Base-by-base conservation (phyloP, 2,888 invertebrate genomes). In the Desoria tigrina region DNA sequence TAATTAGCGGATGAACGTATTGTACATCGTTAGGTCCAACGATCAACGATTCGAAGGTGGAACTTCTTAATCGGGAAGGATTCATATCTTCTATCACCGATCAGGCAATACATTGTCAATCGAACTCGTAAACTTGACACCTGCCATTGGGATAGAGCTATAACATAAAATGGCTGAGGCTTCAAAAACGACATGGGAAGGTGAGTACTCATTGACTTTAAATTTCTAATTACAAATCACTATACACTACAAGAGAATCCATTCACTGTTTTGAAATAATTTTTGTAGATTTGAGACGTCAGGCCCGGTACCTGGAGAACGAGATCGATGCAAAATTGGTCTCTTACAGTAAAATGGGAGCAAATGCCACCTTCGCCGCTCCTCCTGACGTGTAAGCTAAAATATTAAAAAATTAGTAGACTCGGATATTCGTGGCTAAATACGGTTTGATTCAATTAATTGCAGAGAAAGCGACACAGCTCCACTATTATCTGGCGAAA, bases 251-350 rank as follows among this genome's bases (percentile, higher is more conserved):
- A n/a, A n/a, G n/a, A n/a, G n/a, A n/a, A n/a, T n/a, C n/a, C n/a
- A n/a, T n/a, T n/a, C n/a, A n/a, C n/a, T n/a, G n/a, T n/a, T n/a
- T n/a, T n/a, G n/a, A n/a, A n/a, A n/a, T n/a, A n/a, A n/a, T n/a
- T n/a, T n/a, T n/a, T n/a, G 14, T 24, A 94, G 96, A 93, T 80
- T 82, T 96, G 63, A 85, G 96, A 60, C 94, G 94, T 80, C 92
- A 94, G 81, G 97, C 98, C 1, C 84, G 97, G 66, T 88, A 90
- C 68, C 82, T 97, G 59, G 98, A 98, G 82, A 97, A 96, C 84
- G 97, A 96, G 80, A 93, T 98, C 76, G 98, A 98, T 81, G 84
- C 93, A 14, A 98, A 98, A 81, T 83, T 98, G 71, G 94, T 97
- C 1, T 91, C 92, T 6, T 94, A 95, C 79, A 96, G 94, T 80